A percentile compares a stretch with the other conserved stretches of the same genome.
phyloP scores from a whole-genome alignment of 2,113 vertebrate genomes.

The Nyctereutes procyonoides region DNA sequence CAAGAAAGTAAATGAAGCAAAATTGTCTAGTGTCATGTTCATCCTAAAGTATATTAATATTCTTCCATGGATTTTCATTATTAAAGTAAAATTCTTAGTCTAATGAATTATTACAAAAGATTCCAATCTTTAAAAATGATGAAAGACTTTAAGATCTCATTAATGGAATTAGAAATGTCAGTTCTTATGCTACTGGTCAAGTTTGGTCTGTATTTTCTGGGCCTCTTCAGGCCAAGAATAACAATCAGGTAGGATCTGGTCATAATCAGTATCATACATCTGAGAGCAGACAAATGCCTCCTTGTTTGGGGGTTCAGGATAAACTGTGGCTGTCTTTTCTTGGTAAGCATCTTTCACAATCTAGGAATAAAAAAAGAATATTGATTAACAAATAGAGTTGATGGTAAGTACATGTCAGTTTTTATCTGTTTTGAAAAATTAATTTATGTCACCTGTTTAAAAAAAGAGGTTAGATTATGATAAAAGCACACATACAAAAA shows the following conservation, averaged over 20 bases:
- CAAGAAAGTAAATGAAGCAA: slow-evolving; percentile 61
- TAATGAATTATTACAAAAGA: slow-evolving; percentile 83
- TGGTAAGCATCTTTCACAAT: slow-evolving; percentile 93
- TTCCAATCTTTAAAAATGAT: slow-evolving; percentile 70
- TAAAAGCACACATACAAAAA: slow-evolving; percentile 10
- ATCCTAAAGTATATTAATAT: slow-evolving; percentile 68
- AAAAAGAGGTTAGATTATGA: neutral
- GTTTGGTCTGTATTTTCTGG: slow-evolving; percentile 92
- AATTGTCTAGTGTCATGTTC: slow-evolving; percentile 66
- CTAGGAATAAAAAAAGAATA: slow-evolving; percentile 84
- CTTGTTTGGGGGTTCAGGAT: slow-evolving; percentile 94
- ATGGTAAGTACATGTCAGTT: neutral
- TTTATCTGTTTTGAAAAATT: slow-evolving; percentile 37
- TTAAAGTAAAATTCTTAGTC: slow-evolving; percentile 75
- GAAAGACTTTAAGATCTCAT: slow-evolving; percentile 59
- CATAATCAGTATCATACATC: slow-evolving; percentile 92
- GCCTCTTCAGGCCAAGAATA: slow-evolving; percentile 94
- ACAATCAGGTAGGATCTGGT: slow-evolving; percentile 91
- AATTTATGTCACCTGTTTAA: neutral
- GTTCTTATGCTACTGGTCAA: slow-evolving; percentile 52
- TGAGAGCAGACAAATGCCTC: slow-evolving; percentile 91
- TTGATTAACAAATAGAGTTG: slow-evolving; percentile 36
- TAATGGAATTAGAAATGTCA: slow-evolving; percentile 18
- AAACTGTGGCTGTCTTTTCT: slow-evolving; percentile 91
- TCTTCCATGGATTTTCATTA: slow-evolving; percentile 49